Evolutionary conservation across 2,888 invertebrate species (phyloP), one percentile per base, ranked within the genome.

Genomic region (Microdon myrmicae): DNA sequence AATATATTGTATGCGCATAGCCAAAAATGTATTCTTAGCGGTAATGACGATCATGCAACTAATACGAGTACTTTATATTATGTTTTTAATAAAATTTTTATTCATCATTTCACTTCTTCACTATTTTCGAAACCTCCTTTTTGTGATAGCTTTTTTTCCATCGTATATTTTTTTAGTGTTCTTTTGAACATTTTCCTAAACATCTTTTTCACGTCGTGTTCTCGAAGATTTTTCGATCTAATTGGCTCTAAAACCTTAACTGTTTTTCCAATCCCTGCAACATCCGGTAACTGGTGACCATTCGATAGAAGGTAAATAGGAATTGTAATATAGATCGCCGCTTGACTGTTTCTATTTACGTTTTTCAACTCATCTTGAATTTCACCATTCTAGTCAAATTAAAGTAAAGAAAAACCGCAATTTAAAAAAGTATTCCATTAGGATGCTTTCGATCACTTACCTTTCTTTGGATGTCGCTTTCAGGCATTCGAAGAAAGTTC

Each of bases 261-360:
- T 3, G 12, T 1, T 9, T 28, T 37, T 2, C 19, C 7, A 2
- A 16, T 0, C 0, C 13, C 20, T 19, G 35, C 19, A 23, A 54
- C 3, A 4, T 25, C 14, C 22, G 28, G 23, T 14, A 37, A 3
- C 3, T 14, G 20, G 4, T 38, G 45, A 13, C 19, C 8, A 3
- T 31, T 23, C 3, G 37, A 31, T 10, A 20, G 23, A 6, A 64
- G 45, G 16, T 41, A 47, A 7, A 64, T 58, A 0, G 64, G 64
- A 20, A 64, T 64, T 1, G 64, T 64, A 5, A 64, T 64, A 7
- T 56, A 64, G 19, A 64, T 58, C 0, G 64, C 58, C 12, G 17
- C 34, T 32, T 64, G 58, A 16, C 53, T 58, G 26, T 26, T 47
- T 12, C 51, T 47, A 8, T 58, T 51, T 16, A 64, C 32, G 2